Evolutionary conservation across 2,888 invertebrate genomes (phyloP).

Genomic region (Tiphia femorata): DNA sequence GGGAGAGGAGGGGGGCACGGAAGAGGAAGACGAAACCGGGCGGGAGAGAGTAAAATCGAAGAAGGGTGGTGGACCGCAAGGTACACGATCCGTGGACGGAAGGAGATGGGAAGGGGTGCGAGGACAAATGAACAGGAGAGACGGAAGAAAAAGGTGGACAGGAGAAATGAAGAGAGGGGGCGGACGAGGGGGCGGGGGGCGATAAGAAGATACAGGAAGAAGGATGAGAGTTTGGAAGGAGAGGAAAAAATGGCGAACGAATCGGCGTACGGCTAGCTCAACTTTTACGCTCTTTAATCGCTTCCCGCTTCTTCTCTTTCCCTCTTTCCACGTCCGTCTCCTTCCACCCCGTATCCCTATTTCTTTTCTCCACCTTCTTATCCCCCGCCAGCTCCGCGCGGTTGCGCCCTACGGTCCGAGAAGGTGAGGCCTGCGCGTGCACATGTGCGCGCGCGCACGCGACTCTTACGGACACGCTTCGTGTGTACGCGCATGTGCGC

Average conservation of each 20-base stretch:
- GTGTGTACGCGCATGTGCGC: not conserved
- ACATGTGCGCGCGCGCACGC: not conserved
- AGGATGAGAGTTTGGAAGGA: conserved; percentile 6
- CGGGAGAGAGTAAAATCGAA: conserved; percentile 10
- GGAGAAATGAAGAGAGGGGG: conserved; percentile 8
- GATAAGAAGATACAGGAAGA: conserved; percentile 16
- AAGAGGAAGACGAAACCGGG: conserved; percentile 11
- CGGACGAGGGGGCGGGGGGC: conserved; percentile 11
- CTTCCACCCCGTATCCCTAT: too few relatives aligned
- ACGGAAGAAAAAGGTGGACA: too few relatives aligned
- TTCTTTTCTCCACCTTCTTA: conserved; percentile 5
- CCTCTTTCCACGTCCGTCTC: too few relatives aligned
- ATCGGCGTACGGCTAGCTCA: conserved; percentile 31
- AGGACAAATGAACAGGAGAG: too few relatives aligned
- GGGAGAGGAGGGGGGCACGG: conserved; percentile 11
- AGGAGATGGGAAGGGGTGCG: too few relatives aligned
- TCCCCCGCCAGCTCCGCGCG: conserved; percentile 2
- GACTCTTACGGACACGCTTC: too few relatives aligned
- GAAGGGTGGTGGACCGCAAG: conserved; percentile 20
- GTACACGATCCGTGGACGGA: too few relatives aligned
- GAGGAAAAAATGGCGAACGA: conserved; percentile 21
- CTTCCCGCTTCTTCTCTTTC: not conserved
- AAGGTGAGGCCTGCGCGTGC: conserved; percentile 6
- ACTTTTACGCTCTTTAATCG: conserved; percentile 32
- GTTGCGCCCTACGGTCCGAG: not conserved